phyloP scores from a whole-genome alignment of 2,888 invertebrate species.

The Himalopsyche tibetana region DNA sequence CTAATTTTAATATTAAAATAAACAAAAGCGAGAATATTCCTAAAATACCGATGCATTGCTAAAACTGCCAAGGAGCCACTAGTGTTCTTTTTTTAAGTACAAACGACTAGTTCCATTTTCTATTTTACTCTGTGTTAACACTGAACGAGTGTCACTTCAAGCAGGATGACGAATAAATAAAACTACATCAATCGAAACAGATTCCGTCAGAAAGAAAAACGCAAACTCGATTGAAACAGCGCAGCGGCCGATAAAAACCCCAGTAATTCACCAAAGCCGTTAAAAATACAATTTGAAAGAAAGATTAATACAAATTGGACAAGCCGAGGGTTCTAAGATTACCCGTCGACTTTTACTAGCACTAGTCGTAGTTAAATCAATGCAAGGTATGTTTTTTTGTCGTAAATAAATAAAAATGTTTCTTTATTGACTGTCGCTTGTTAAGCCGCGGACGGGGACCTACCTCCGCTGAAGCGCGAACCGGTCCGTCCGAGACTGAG shows the following conservation, averaged over 20 bases:
- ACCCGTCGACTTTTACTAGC: slow-evolving; percentile 44
- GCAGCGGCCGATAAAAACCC: not conserved
- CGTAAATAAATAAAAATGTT: slow-evolving; percentile 43
- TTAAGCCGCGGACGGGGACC: slow-evolving; percentile 52
- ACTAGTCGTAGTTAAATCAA: slow-evolving; percentile 55
- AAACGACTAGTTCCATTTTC: slow-evolving; percentile 64
- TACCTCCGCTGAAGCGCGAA: not conserved
- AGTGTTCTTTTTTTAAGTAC: slow-evolving; percentile 63
- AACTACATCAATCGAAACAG: not conserved
- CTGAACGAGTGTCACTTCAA: not conserved
- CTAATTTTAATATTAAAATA: slow-evolving; percentile 52
- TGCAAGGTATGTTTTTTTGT: slow-evolving; percentile 56
- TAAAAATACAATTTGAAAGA: not conserved
- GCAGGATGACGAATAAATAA: slow-evolving; percentile 3
- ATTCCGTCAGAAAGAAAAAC: no score
- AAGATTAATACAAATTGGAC: slow-evolving; percentile 43
- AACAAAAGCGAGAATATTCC: slow-evolving; percentile 53
- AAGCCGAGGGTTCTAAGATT: slow-evolving; percentile 51
- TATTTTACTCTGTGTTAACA: slow-evolving; percentile 48
- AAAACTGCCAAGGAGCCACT: slow-evolving; percentile 61
- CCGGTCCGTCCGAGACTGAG: slow-evolving; percentile 50
- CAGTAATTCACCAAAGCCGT: not conserved
- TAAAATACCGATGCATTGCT: slow-evolving; percentile 63
- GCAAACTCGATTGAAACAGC: not conserved
- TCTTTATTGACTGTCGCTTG: slow-evolving; percentile 60